phyloP scores from a whole-genome alignment of 1,140 invertebrate genomes.

The Panagrolaimus sp. region DNA sequence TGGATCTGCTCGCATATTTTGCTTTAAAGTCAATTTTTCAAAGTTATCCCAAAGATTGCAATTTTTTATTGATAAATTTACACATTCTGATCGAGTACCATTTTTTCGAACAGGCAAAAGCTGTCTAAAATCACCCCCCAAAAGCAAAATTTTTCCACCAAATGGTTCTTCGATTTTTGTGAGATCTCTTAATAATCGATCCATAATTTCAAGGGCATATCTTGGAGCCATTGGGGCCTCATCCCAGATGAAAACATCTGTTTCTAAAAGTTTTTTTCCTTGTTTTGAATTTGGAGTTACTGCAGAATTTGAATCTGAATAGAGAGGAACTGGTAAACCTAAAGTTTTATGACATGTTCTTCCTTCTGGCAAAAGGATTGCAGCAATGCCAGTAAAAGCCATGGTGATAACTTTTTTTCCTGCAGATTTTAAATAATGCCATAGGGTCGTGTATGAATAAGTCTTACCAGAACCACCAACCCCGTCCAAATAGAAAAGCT shows the following conservation, averaged over 20 bases:
- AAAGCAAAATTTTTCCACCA: not conserved
- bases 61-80: slow-evolving; percentile 12
- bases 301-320: not conserved
- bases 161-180: not conserved
- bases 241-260: not conserved
- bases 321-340: not conserved
- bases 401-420: not conserved
- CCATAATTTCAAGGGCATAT: not conserved
- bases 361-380: not conserved
- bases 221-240: not conserved
- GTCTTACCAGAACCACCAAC: slow-evolving; percentile 33
- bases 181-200: not conserved
- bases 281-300: not conserved
- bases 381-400: slow-evolving; percentile 1
- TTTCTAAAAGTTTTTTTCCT: not conserved
- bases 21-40: not conserved
- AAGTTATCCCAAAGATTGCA: slow-evolving; percentile 6
- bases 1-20: slow-evolving; percentile 2
- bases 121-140: slow-evolving; percentile 33
- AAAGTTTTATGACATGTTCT: not conserved
- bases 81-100: slow-evolving; percentile 7
- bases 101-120: slow-evolving; percentile 29
- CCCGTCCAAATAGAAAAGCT: slow-evolving; percentile 24
- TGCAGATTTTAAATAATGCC: not conserved
- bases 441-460: slow-evolving; percentile 22